Conservation (phyloP, 37 sponge, comb jelly and placozoan genomes). For the Corticium candelabrum region DNA sequence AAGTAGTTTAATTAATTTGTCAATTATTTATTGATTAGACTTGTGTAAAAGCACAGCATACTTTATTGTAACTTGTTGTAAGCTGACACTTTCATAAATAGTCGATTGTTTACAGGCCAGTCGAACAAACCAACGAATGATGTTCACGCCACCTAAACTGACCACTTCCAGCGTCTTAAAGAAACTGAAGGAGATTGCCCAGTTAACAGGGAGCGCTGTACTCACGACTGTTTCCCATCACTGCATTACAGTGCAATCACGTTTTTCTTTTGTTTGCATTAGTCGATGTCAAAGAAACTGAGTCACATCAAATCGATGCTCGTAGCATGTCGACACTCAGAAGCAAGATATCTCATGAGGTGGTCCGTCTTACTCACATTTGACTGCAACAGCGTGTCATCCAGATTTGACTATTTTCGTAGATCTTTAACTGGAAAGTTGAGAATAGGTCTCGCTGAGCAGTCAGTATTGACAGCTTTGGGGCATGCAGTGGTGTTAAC, state of each 20-base stretch:
- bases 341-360: constrained; percentile 84
- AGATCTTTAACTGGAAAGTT: constrained; percentile 91
- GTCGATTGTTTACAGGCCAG: constrained; percentile 30
- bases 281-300: constrained; percentile 48
- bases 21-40: no score
- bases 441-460: constrained; percentile 92
- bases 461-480: constrained; percentile 86
- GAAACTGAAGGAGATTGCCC: constrained; percentile 74
- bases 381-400: neutral
- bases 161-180: constrained; percentile 63
- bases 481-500: constrained; percentile 80
- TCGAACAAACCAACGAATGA: constrained; percentile 77
- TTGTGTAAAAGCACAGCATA: no score
- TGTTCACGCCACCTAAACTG: constrained; percentile 88
- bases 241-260: no score
- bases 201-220: constrained; percentile 64
- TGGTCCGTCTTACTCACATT: constrained; percentile 1
- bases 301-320: constrained; percentile 78
- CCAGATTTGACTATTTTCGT: neutral
- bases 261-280: neutral
- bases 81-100: neutral
- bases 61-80: no score
- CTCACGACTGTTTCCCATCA: no score
- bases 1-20: no score
- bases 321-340: constrained; percentile 70